Base-by-base conservation (phyloP, 2,888 invertebrate genomes). In the Lucinisca nassula region DNA sequence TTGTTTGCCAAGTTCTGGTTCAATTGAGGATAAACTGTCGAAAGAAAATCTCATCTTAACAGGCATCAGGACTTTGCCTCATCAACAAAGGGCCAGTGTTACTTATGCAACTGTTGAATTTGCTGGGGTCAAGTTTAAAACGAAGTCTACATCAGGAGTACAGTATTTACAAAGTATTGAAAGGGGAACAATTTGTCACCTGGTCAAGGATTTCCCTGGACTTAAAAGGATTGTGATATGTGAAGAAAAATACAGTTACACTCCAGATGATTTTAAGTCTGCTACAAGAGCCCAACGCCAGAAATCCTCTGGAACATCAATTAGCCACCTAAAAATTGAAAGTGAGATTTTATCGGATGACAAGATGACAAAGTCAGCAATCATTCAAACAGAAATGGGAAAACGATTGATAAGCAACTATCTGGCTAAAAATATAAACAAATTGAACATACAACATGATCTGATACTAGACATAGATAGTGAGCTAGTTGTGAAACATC, bases 71-170 rank as follows among this genome's bases (percentile, higher is more conserved):
- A 17, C 8, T 8, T 21, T n/a, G n/a, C n/a, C n/a, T n/a, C n/a
- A n/a, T n/a, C n/a, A n/a, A n/a, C n/a, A n/a, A n/a, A n/a, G n/a
- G n/a, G n/a, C n/a, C n/a, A n/a, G n/a, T n/a, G n/a, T n/a, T n/a
- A n/a, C n/a, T n/a, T n/a, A n/a, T 61, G 61, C 32, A 1, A 27
- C 32, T 30, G 21, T 75, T 8, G 75, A 75, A 27, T 75, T 49
- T 75, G 75, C 75, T 14, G 75, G 75, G 14, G 49, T 75, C 8
- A 75, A 75, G 27, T 75, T 49, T 32, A 75, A 75, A 30, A 8
- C 32, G 3, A n/a, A 6, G 3, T n/a, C 6, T 32, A 75, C 45
- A 6, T 27, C 75, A 6, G 75, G 75, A 6, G 3, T 4, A 17
- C n/a, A 21, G 27, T 75, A 75, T n/a, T 14, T 75, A 75, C 32